Conservation (phyloP, 2,797 vertebrate species). For the Novumbra hubbsi region DNA sequence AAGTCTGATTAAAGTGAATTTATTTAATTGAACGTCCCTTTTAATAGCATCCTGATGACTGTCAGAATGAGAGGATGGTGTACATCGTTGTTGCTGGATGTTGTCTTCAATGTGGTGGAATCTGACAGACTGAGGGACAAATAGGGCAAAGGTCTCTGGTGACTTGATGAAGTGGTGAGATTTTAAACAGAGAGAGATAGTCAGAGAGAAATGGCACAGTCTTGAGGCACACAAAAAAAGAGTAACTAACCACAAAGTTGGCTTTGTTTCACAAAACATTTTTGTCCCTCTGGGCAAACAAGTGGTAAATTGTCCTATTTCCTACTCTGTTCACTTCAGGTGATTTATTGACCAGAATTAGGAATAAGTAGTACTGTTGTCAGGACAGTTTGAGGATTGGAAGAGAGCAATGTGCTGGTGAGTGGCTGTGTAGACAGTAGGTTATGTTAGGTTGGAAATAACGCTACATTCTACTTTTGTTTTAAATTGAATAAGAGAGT, state of each 20-base stretch:
- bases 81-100: slow-evolving; percentile 69
- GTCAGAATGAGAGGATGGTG: not conserved
- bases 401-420: slow-evolving; percentile 13
- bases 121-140: slow-evolving; percentile 46
- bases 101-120: slow-evolving; percentile 73
- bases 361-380: slow-evolving; percentile 13
- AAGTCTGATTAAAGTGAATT: slow-evolving; percentile 87
- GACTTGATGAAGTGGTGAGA: slow-evolving; percentile 18
- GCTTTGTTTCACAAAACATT: slow-evolving; percentile 64
- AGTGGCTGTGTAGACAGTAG: not conserved
- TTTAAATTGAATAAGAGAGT: slow-evolving; percentile 43
- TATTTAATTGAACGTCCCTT: slow-evolving; percentile 87
- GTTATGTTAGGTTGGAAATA: not conserved
- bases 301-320: slow-evolving; percentile 48
- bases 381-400: slow-evolving; percentile 1
- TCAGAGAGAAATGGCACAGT: slow-evolving; percentile 57
- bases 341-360: slow-evolving; percentile 34
- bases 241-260: slow-evolving; percentile 77
- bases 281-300: slow-evolving; percentile 50
- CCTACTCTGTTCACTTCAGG: slow-evolving; percentile 38
- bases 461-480: not conserved
- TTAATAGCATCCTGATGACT: slow-evolving; percentile 82
- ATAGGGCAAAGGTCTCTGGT: slow-evolving; percentile 42
- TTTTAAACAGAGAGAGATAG: slow-evolving; percentile 26
- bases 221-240: slow-evolving; percentile 68